Conservation (phyloP, 2,797 vertebrate species). For the Dendrocincla fuliginosa region DNA sequence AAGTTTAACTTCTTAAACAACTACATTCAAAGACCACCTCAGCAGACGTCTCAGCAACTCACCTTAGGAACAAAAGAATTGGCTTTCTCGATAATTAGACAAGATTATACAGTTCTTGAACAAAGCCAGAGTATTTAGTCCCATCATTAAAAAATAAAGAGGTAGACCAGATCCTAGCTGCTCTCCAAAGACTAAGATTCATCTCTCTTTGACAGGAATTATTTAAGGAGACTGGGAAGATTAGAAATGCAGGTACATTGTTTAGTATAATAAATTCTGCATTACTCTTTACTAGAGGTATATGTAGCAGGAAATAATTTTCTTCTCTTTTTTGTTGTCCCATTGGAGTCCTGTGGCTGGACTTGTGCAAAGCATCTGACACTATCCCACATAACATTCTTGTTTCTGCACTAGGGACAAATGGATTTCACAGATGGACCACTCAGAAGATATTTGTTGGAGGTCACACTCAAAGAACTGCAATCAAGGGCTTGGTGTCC, state of each 20-base stretch:
- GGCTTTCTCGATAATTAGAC: not conserved
- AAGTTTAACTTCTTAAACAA: not conserved
- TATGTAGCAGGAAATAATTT: not conserved
- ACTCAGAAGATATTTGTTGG: not conserved
- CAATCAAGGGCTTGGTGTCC: not conserved
- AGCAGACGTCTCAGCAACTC: not conserved
- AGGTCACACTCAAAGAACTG: not conserved
- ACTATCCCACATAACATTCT: not conserved
- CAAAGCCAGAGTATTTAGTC: not conserved
- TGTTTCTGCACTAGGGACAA: not conserved
- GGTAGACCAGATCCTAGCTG: not conserved
- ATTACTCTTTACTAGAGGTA: not conserved
- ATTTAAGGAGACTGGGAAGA: not conserved
- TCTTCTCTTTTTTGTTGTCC: not conserved
- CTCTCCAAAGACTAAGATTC: not conserved
- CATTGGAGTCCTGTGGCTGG: not conserved
- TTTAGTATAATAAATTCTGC: not conserved
- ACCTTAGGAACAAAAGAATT: not conserved
- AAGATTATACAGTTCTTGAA: not conserved
- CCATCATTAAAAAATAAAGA: not conserved
- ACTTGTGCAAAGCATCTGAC: not conserved
- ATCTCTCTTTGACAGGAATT: not conserved
- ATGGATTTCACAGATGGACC: not conserved
- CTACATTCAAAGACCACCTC: not conserved
- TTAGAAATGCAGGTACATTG: not conserved